Conservation (phyloP, 2,113 vertebrate genomes). For the Sclerurus mexicanus region DNA sequence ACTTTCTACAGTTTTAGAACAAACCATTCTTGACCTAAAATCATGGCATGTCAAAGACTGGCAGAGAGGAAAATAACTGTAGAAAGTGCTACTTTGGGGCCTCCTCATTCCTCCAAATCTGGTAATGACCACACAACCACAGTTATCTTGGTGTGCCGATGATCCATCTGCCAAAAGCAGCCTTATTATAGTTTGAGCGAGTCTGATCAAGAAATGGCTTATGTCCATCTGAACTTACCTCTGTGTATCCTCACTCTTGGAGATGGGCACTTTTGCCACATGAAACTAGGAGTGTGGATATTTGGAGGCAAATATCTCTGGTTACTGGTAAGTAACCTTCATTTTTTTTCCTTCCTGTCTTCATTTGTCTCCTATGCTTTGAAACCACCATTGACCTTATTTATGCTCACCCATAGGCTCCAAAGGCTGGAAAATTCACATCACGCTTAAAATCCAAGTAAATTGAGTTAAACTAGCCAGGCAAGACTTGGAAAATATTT, state of each 20-base stretch:
- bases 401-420: constrained; percentile 33
- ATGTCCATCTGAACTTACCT: constrained; percentile 33
- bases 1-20: constrained; percentile 3
- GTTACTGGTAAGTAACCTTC: constrained; percentile 64
- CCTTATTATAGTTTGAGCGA: not conserved
- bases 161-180: constrained; percentile 29
- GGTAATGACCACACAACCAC: not conserved
- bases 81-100: not conserved
- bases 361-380: constrained; percentile 69
- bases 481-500: constrained; percentile 63
- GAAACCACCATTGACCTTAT: constrained; percentile 60
- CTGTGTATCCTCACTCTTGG: constrained; percentile 56
- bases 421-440: constrained; percentile 52
- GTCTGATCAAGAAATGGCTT: constrained; percentile 52
- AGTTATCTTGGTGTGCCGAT: not conserved
- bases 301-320: constrained; percentile 49
- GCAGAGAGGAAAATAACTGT: constrained; percentile 23
- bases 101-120: constrained; percentile 30
- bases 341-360: constrained; percentile 47
- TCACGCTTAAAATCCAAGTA: constrained; percentile 56
- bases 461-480: constrained; percentile 32
- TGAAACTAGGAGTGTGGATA: constrained; percentile 54
- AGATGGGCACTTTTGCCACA: constrained; percentile 32
- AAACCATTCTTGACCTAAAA: constrained; percentile 3
- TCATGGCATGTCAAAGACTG: not conserved